Conservation (phyloP, 2,797 vertebrate species). For the Sebastes matsubarae region DNA sequence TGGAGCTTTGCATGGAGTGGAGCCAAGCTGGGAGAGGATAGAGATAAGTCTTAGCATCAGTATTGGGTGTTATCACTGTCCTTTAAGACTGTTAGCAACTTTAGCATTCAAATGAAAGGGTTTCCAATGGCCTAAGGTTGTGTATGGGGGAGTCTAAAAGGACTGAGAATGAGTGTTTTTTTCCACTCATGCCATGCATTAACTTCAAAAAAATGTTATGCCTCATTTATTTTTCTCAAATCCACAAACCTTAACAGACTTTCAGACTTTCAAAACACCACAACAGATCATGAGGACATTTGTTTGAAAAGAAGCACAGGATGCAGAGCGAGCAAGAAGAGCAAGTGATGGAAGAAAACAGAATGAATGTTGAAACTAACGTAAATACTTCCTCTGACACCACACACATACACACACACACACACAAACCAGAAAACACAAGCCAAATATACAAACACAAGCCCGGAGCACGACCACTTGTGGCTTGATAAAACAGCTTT, state of each 20-base stretch:
- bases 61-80: background rate
- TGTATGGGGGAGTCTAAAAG: background rate
- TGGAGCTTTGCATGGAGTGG: slow-evolving; percentile 52
- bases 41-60: background rate
- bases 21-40: slow-evolving; percentile 75
- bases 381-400: background rate
- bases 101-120: background rate
- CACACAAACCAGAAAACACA: slow-evolving; percentile 41
- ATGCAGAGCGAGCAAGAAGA: slow-evolving; percentile 10
- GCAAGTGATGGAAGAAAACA: background rate
- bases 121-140: background rate
- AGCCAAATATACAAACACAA: slow-evolving; percentile 60
- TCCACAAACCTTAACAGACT: background rate
- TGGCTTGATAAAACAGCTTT: slow-evolving; percentile 68
- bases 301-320: slow-evolving; percentile 27
- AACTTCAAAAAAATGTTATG: background rate
- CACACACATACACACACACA: slow-evolving; percentile 16
- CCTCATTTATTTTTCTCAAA: background rate
- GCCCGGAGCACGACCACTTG: slow-evolving; percentile 60
- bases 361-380: too few species aligned
- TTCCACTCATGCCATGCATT: slow-evolving; percentile 15
- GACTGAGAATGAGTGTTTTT: background rate
- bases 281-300: background rate
- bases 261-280: slow-evolving; percentile 1
- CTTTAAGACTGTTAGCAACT: slow-evolving; percentile 9